These are phyloP conservation scores for Drosophila monieri DNA, from an alignment of 2,888 invertebrate species.

Conservation along the genomic window DNA sequence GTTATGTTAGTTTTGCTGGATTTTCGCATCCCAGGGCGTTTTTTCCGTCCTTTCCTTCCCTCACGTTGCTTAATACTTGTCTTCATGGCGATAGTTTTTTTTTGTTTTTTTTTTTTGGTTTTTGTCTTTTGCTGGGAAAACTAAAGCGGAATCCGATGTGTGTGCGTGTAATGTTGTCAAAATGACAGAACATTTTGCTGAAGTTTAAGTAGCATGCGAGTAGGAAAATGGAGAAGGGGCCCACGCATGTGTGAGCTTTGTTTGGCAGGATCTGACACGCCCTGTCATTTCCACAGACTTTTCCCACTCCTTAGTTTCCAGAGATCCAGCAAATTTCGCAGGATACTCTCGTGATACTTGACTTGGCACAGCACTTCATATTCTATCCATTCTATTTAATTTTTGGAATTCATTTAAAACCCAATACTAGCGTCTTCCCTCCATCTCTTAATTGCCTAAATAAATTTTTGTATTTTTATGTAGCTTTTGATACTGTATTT, in stretches of 20 bases:
- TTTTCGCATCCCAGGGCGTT: conserved; percentile 45
- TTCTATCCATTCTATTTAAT: conserved; percentile 22
- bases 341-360: conserved; percentile 10
- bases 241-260: conserved; percentile 42
- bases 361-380: conserved; percentile 13
- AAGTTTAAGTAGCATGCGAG: conserved; percentile 65
- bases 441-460: conserved; percentile 19
- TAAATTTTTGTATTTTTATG: conserved; percentile 1
- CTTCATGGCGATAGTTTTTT: conserved; percentile 47
- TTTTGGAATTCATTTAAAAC: conserved; percentile 20
- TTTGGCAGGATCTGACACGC: conserved; percentile 54
- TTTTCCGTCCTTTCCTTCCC: conserved; percentile 24
- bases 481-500: conserved; percentile 26
- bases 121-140: conserved; percentile 40
- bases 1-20: conserved; percentile 44
- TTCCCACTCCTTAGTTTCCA: neutral
- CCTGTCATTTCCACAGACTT: conserved; percentile 66
- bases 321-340: conserved; percentile 11
- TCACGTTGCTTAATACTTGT: conserved; percentile 46
- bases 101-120: conserved; percentile 3
- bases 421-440: conserved; percentile 15
- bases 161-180: conserved; percentile 57
- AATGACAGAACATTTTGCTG: conserved; percentile 72
- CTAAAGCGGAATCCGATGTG: conserved; percentile 49
- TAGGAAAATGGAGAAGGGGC: conserved; percentile 5